Evolutionary conservation across 35 echinoderm and acorn worm genomes (phyloP).

Genomic region (Strongylocentrotus purpuratus): DNA sequence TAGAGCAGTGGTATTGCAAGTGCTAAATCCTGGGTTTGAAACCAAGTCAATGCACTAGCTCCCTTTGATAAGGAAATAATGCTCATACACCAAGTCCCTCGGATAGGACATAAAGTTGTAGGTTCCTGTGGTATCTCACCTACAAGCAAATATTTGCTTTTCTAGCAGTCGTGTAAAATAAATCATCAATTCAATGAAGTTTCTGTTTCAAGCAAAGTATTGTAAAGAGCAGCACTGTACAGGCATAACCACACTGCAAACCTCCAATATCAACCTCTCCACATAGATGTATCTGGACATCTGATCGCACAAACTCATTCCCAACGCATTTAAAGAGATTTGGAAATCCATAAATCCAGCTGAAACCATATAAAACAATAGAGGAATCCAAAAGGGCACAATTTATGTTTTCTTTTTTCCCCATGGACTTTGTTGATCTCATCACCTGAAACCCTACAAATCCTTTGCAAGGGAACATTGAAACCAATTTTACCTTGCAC

Average conservation of each 20-base stretch:
- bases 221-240: neutral
- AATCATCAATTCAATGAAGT: neutral
- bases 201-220: neutral
- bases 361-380: neutral
- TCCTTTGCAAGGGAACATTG: neutral
- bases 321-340: neutral
- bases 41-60: too few relatives aligned
- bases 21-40: too few relatives aligned
- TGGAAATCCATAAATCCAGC: neutral
- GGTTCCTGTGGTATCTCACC: neutral
- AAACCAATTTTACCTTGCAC: too few relatives aligned
- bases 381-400: neutral
- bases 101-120: neutral
- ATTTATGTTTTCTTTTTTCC: neutral
- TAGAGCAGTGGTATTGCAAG: too few relatives aligned
- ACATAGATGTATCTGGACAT: neutral
- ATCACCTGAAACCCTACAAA: neutral
- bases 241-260: neutral
- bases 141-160: neutral
- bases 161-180: neutral
- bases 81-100: neutral
- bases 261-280: neutral
- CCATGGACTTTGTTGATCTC: too few relatives aligned
- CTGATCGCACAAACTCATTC: neutral
- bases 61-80: too few relatives aligned